phyloP scores from a whole-genome alignment of 2,888 invertebrate genomes.

The Macrostomum cliftonense region DNA sequence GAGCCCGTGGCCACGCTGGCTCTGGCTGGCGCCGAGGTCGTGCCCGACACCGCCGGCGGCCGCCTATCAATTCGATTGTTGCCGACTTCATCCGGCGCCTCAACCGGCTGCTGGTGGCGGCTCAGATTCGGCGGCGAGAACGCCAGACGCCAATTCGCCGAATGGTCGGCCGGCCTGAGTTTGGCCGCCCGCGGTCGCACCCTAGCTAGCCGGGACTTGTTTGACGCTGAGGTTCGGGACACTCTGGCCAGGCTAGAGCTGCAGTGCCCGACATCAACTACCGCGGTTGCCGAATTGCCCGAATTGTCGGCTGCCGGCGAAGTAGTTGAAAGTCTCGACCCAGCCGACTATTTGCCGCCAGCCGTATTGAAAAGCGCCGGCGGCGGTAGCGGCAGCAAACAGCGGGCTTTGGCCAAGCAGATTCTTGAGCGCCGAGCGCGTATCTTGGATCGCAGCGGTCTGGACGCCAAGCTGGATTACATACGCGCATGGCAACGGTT shows the following conservation, averaged over 20 bases:
- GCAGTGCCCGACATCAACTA: conserved; percentile 42
- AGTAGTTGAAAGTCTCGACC: conserved; percentile 60
- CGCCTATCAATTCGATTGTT: no score
- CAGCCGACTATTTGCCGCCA: conserved; percentile 44
- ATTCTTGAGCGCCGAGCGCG: conserved; percentile 89
- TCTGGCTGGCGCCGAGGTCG: background rate
- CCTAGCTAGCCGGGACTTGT: conserved; percentile 70
- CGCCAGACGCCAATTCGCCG: conserved; percentile 55
- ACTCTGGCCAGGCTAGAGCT: conserved; percentile 70
- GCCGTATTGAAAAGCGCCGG: conserved; percentile 76
- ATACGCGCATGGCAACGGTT: conserved; percentile 94
- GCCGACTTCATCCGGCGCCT: no score
- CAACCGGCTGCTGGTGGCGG: no score
- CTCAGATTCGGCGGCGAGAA: no score
- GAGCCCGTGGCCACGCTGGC: conserved; percentile 19
- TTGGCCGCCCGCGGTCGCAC: conserved; percentile 86
- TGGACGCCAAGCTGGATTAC: conserved; percentile 86
- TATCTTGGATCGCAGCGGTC: conserved; percentile 64
- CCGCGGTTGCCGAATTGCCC: conserved; percentile 17
- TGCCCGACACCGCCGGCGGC: conserved; percentile 62
- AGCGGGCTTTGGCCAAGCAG: conserved; percentile 50
- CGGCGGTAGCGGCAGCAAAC: conserved; percentile 44
- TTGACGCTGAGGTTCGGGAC: conserved; percentile 68
- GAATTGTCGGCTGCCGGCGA: conserved; percentile 54
- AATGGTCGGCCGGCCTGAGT: conserved; percentile 92